A percentile compares a stretch with the other conserved stretches of the same genome.
These are phyloP conservation scores for Gisinianus flammeolus DNA, from an alignment of 2,888 invertebrate genomes.

Conservation along the genomic window DNA sequence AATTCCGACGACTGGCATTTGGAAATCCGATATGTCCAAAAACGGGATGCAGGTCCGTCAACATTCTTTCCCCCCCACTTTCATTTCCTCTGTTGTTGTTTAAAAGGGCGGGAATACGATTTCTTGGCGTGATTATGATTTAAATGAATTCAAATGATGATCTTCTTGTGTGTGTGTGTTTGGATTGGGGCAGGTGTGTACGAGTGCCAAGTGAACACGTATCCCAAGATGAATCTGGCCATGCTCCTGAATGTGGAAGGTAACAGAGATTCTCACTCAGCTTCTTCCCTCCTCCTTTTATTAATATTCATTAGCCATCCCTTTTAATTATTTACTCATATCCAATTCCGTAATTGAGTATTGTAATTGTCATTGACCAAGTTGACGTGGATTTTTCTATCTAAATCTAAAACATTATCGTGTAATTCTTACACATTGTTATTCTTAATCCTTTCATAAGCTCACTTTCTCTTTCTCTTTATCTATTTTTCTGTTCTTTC, in stretches of 20 bases:
- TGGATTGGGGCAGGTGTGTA: conserved; percentile 65
- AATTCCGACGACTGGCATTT: conserved; percentile 87
- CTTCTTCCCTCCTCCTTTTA: neutral
- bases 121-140: too few species aligned
- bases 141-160: neutral
- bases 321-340: neutral
- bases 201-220: conserved; percentile 78
- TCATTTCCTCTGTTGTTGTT: too few species aligned
- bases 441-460: neutral
- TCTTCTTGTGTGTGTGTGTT: neutral
- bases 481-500: neutral
- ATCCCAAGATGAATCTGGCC: conserved; percentile 86
- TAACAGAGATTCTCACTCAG: conserved; percentile 61
- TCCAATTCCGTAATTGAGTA: neutral
- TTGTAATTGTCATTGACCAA: neutral
- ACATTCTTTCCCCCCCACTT: too few species aligned
- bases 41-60: conserved; percentile 73
- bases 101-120: too few species aligned
- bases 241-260: conserved; percentile 81
- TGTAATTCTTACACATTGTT: neutral
- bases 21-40: conserved; percentile 81
- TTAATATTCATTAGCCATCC: neutral
- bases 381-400: neutral
- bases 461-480: too few species aligned
- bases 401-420: neutral